Evolutionary conservation across 2,113 vertebrate genomes (phyloP).

Genomic region (Motacilla tschutschensis): DNA sequence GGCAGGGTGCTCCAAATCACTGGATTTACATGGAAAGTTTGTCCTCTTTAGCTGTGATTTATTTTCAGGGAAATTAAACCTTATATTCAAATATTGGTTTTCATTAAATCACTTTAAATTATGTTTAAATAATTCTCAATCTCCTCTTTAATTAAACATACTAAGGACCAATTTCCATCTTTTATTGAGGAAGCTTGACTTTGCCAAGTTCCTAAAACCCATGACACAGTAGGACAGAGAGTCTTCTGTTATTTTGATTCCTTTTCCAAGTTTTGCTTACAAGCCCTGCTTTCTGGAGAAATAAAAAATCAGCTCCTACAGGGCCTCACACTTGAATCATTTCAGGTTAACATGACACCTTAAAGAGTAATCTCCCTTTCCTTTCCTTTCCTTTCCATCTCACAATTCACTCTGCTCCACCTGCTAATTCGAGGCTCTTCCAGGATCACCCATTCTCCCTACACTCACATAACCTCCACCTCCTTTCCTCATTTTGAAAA

Average conservation of each 20-base stretch:
- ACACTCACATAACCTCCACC: neutral
- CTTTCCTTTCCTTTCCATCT: neutral
- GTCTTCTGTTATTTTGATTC: neutral
- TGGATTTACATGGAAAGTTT: neutral
- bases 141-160: constrained; percentile 26
- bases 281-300: neutral
- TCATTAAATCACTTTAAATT: constrained; percentile 33
- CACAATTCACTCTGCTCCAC: neutral
- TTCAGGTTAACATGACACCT: neutral
- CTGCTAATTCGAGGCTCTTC: neutral
- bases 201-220: neutral
- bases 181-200: constrained; percentile 3
- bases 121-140: constrained; percentile 31
- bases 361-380: neutral
- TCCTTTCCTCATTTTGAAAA: constrained; percentile 30
- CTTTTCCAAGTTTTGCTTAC: neutral
- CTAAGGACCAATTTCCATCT: neutral
- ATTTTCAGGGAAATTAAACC: constrained; percentile 36
- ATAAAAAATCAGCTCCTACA: neutral
- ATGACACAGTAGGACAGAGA: neutral
- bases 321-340: neutral
- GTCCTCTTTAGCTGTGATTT: neutral
- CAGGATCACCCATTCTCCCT: neutral
- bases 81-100: constrained; percentile 25
- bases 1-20: neutral